phyloP scores from a whole-genome alignment of 2,797 vertebrate genomes.

The Hoplostethus atlanticus region DNA sequence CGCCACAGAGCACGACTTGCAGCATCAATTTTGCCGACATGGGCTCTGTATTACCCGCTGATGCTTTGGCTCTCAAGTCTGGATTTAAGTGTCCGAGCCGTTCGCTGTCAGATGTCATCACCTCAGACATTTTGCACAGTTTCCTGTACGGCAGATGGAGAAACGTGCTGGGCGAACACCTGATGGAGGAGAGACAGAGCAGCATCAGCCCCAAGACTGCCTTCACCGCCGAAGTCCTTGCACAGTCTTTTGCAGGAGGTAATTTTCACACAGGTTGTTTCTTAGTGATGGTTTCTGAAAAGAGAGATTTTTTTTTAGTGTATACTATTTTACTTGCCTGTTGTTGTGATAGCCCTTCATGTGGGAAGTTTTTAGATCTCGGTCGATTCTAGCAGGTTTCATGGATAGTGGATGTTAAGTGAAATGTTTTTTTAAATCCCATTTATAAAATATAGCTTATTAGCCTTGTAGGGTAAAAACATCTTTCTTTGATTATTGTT shows the following conservation, averaged over 20 bases:
- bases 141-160: slow-evolving; percentile 98
- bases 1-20: not conserved
- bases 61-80: slow-evolving; percentile 91
- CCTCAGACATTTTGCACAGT: slow-evolving; percentile 98
- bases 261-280: slow-evolving; percentile 5
- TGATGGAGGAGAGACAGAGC: slow-evolving; percentile 90
- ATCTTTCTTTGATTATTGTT: too few species aligned
- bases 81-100: slow-evolving; percentile 91
- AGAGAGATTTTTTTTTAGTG: not conserved
- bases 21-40: slow-evolving; percentile 75
- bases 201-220: slow-evolving; percentile 89
- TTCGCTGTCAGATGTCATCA: slow-evolving; percentile 96
- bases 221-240: slow-evolving; percentile 96
- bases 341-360: too few species aligned
- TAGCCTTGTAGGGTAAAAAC: too few species aligned
- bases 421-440: too few species aligned
- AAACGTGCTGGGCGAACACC: slow-evolving; percentile 94
- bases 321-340: not conserved
- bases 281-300: not conserved
- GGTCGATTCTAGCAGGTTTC: too few species aligned
- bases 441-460: too few species aligned
- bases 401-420: too few species aligned
- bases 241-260: slow-evolving; percentile 97
- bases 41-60: slow-evolving; percentile 95
- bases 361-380: too few species aligned